phyloP scores from a whole-genome alignment of 2,888 invertebrate species.

The Dioctria linearis region DNA sequence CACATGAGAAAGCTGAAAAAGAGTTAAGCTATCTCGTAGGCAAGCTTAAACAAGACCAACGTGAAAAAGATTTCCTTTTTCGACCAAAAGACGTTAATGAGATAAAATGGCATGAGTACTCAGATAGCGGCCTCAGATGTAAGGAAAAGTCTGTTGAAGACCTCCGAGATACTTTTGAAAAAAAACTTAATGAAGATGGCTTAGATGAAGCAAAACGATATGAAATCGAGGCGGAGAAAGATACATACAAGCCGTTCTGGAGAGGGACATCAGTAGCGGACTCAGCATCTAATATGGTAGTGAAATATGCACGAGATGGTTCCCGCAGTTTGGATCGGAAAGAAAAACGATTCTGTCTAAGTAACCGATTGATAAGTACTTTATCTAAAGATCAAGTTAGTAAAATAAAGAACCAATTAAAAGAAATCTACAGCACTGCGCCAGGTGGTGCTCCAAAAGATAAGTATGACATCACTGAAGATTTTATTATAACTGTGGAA shows the following conservation, averaged over 20 bases:
- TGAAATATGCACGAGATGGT: constrained; percentile 72
- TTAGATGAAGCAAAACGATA: constrained; percentile 71
- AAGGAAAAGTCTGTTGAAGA: constrained; percentile 93
- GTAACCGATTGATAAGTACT: constrained; percentile 86
- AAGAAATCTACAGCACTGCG: constrained; percentile 82
- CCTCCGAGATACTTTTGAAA: constrained; percentile 83
- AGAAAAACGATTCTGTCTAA: constrained; percentile 76
- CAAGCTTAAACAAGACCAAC: constrained; percentile 84
- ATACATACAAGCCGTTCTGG: constrained; percentile 87
- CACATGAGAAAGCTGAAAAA: constrained; percentile 85
- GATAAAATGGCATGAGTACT: constrained; percentile 82
- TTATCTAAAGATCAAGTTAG: constrained; percentile 87
- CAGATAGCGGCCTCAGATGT: constrained; percentile 82
- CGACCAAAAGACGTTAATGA: constrained; percentile 82
- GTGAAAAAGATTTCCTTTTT: constrained; percentile 87
- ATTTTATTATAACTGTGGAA: constrained; percentile 77
- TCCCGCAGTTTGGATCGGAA: constrained; percentile 68
- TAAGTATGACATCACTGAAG: constrained; percentile 69
- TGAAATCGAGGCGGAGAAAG: constrained; percentile 73
- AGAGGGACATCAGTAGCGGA: constrained; percentile 87
- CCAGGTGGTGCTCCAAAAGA: constrained; percentile 65
- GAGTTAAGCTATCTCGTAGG: constrained; percentile 84
- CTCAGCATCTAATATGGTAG: constrained; percentile 81
- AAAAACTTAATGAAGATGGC: constrained; percentile 74
- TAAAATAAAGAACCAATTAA: constrained; percentile 83